Evolutionary conservation across 2,797 vertebrate species (phyloP).

Genomic region (Heterohyrax brucei): DNA sequence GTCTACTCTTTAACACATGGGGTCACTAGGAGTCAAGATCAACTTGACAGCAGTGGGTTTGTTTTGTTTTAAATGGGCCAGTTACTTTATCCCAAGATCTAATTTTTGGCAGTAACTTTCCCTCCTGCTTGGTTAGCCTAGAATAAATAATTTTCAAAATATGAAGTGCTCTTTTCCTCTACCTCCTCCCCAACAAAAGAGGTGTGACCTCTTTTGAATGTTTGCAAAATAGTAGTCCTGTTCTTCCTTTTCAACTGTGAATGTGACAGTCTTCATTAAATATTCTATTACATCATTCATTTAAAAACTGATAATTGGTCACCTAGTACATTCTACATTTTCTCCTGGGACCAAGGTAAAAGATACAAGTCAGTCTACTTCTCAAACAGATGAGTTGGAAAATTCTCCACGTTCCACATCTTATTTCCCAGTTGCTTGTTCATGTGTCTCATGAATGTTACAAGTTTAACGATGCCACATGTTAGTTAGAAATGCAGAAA

Average conservation of each 20-base stretch:
- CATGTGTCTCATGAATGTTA: background rate
- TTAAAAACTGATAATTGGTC: background rate
- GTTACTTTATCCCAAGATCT: background rate
- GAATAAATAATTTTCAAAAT: conserved; percentile 26
- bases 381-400: conserved; percentile 16
- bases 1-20: background rate
- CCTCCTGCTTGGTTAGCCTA: conserved; percentile 16
- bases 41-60: background rate
- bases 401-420: background rate
- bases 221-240: background rate
- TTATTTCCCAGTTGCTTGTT: background rate
- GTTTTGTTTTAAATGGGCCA: background rate
- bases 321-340: background rate
- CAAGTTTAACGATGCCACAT: background rate
- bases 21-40: background rate
- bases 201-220: conserved; percentile 3
- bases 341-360: conserved; percentile 43
- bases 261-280: background rate
- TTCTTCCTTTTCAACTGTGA: conserved; percentile 64
- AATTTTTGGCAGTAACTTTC: conserved; percentile 31
- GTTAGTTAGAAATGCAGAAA: conserved; percentile 49
- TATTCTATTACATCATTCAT: background rate
- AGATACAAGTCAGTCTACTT: background rate
- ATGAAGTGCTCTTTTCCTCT: background rate
- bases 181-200: background rate